These are phyloP conservation scores for Zenarchopterus dispar DNA, from an alignment of 2,797 vertebrate genomes.

Conservation along the genomic window DNA sequence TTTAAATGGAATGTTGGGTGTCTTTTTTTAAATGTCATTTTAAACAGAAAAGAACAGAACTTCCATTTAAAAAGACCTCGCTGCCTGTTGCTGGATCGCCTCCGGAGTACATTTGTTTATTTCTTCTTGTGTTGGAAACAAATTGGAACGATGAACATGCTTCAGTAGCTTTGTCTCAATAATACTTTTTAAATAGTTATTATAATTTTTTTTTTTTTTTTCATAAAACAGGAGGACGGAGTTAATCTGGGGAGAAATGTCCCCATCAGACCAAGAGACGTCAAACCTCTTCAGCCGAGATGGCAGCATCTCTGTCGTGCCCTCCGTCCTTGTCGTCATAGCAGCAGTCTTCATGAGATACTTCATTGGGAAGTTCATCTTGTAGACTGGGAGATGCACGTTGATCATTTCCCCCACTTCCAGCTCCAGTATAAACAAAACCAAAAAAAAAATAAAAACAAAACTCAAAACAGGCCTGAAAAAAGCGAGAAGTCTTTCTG, in stretches of 20 bases:
- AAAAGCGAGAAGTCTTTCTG: conserved; percentile 82
- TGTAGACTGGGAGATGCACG: conserved; percentile 93
- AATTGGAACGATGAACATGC: not conserved
- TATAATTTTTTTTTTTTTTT: not conserved
- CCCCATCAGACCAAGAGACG: conserved; percentile 90
- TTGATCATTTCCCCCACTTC: conserved; percentile 76
- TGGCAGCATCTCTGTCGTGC: conserved; percentile 89
- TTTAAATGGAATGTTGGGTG: conserved; percentile 91
- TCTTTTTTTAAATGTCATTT: conserved; percentile 97
- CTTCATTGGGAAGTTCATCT: conserved; percentile 99
- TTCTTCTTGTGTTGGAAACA: too few relatives aligned
- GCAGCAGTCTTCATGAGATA: conserved; percentile 99
- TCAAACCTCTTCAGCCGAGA: conserved; percentile 89
- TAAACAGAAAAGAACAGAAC: conserved; percentile 79
- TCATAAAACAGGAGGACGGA: conserved; percentile 92
- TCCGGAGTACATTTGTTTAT: conserved; percentile 78
- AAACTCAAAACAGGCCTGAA: conserved; percentile 64
- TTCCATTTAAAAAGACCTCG: conserved; percentile 77
- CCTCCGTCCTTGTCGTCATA: conserved; percentile 98
- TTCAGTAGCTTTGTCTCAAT: too few relatives aligned
- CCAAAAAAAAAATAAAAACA: conserved; percentile 58
- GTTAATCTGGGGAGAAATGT: conserved; percentile 91
- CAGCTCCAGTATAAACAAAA: conserved; percentile 55
- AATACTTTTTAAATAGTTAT: too few relatives aligned
- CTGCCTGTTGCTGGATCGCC: conserved; percentile 89